A percentile compares a stretch with the other conserved stretches of the same genome.
These are phyloP conservation scores for Sweltsa coloradensis DNA, from an alignment of 1,140 invertebrate species.

Conservation along the genomic window DNA sequence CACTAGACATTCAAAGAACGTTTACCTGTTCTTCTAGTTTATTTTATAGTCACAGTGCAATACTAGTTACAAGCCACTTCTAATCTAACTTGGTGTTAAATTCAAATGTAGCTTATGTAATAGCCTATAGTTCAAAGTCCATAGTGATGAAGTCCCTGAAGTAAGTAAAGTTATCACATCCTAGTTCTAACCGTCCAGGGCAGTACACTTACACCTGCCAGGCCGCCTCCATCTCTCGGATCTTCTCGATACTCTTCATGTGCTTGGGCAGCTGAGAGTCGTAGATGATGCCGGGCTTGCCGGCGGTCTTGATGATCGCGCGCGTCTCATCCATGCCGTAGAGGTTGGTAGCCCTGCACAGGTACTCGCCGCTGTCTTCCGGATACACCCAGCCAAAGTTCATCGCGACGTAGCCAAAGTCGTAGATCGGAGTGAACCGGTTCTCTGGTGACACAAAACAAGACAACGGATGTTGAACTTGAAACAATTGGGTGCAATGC, in stretches of 20 bases:
- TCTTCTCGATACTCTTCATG: conserved; percentile 91
- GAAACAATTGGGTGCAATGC: no score
- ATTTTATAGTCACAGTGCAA: no score
- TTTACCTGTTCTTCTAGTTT: no score
- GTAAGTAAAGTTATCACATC: no score
- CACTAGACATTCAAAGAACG: no score
- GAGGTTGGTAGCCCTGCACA: conserved; percentile 80
- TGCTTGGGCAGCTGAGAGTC: conserved; percentile 85
- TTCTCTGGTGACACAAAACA: conserved; percentile 60
- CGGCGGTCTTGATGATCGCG: conserved; percentile 68
- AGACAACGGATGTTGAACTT: neutral
- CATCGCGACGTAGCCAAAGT: conserved; percentile 93
- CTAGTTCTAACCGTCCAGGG: conserved; percentile 5
- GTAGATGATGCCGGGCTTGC: conserved; percentile 83
- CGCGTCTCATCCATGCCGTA: conserved; percentile 83
- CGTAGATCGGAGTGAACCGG: conserved; percentile 83
- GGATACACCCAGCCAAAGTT: conserved; percentile 93
- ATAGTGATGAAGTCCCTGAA: no score
- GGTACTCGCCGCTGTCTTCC: conserved; percentile 80
- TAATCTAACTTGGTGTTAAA: no score
- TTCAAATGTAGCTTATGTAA: no score
- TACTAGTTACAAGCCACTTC: no score
- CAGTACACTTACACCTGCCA: conserved; percentile 67
- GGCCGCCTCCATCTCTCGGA: conserved; percentile 91
- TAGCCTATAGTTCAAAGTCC: no score